These are phyloP conservation scores for Clostera curtula DNA, from an alignment of 2,888 invertebrate species.

Conservation along the genomic window DNA sequence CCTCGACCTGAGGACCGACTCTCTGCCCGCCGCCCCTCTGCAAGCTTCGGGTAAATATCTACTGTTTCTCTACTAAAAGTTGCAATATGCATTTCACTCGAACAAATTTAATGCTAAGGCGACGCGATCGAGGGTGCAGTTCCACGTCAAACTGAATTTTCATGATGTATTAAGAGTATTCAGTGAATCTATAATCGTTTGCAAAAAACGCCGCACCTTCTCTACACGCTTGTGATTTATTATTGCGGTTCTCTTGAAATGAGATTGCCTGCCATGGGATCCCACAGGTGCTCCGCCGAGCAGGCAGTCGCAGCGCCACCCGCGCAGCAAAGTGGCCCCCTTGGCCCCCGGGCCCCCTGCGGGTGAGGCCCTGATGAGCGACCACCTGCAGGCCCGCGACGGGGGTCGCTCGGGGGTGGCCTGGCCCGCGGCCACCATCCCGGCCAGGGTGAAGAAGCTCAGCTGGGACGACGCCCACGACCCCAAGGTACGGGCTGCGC, in stretches of 20 bases:
- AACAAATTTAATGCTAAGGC: too few species aligned
- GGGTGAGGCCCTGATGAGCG: slow-evolving; percentile 50
- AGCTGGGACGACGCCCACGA: slow-evolving; percentile 65
- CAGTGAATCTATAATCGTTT: too few species aligned
- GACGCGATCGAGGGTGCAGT: too few species aligned
- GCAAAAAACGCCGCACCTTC: too few species aligned
- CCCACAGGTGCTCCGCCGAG: slow-evolving; percentile 11
- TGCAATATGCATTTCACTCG: too few species aligned
- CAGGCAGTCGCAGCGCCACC: slow-evolving; percentile 35
- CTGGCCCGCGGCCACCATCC: slow-evolving; percentile 81
- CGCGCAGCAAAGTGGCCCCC: slow-evolving; percentile 47
- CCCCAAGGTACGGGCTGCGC: too few species aligned
- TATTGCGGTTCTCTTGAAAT: too few species aligned
- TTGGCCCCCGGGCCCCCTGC: slow-evolving; percentile 29
- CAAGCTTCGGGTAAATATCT: background rate
- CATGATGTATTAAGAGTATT: too few species aligned
- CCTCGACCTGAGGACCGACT: slow-evolving; percentile 38
- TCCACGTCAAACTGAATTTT: too few species aligned
- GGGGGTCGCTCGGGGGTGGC: slow-evolving; percentile 62
- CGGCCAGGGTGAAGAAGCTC: slow-evolving; percentile 83
- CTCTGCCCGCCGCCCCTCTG: slow-evolving; percentile 11
- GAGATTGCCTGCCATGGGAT: background rate
- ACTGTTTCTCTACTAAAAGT: too few species aligned
- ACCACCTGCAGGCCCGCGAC: slow-evolving; percentile 46
- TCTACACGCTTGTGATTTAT: too few species aligned